These are phyloP conservation scores for Dryas iulia DNA, from an alignment of 1,140 invertebrate genomes.

Conservation along the genomic window DNA sequence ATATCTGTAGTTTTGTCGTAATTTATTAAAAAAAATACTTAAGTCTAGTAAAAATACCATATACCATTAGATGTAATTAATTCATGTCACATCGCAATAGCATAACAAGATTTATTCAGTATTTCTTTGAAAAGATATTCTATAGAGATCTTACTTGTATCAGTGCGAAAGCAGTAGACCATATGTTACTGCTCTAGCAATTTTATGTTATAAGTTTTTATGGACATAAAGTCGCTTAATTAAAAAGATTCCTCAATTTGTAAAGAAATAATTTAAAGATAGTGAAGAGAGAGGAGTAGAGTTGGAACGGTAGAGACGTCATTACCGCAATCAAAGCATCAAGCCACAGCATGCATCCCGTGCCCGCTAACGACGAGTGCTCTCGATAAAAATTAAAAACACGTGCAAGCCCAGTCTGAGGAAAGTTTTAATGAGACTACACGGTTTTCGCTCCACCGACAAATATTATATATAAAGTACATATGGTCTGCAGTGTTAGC, in stretches of 20 bases:
- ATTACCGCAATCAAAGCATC: constrained; percentile 79
- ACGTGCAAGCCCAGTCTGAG: constrained; percentile 77
- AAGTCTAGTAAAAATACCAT: not conserved
- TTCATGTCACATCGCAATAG: constrained; percentile 13
- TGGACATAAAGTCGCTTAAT: constrained; percentile 46
- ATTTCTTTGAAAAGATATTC: constrained; percentile 22
- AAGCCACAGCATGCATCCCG: constrained; percentile 56
- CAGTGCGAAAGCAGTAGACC: constrained; percentile 12
- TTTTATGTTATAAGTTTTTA: constrained; percentile 25
- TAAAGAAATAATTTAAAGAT: constrained; percentile 72
- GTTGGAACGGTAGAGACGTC: constrained; percentile 63
- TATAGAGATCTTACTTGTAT: constrained; percentile 20
- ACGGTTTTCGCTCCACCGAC: constrained; percentile 56
- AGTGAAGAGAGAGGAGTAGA: constrained; percentile 60
- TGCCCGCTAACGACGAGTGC: constrained; percentile 71
- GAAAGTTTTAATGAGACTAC: constrained; percentile 80
- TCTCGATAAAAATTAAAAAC: constrained; percentile 81
- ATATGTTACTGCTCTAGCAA: constrained; percentile 19
- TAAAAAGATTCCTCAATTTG: constrained; percentile 68
- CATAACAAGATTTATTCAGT: constrained; percentile 18
- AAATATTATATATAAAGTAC: constrained; percentile 39
- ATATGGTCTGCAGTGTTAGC: not conserved
- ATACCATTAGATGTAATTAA: not conserved
- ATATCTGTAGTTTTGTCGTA: too few species aligned
- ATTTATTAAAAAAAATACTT: not conserved